A percentile compares a stretch with the other conserved stretches of the same genome.
Conservation (phyloP, 2,888 invertebrate genomes). For the Lysandra coridon region DNA sequence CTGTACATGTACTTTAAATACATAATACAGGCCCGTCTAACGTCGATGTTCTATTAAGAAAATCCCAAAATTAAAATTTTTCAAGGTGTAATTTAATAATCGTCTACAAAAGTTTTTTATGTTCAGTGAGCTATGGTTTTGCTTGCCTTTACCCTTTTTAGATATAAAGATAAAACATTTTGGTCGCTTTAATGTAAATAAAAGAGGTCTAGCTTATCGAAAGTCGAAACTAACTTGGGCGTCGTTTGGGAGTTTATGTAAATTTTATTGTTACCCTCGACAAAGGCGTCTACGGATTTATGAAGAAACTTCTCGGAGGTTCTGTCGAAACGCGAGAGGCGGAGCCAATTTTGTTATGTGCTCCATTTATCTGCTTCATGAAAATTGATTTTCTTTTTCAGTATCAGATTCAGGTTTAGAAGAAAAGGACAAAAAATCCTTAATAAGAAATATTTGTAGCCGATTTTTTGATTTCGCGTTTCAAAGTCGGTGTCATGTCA, state of each 20-base stretch:
- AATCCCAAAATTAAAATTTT: too few species aligned
- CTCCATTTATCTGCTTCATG: neutral
- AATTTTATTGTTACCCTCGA: constrained; percentile 4
- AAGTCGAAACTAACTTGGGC: constrained; percentile 5
- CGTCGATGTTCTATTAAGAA: too few species aligned
- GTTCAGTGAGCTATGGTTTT: neutral
- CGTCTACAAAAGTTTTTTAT: neutral
- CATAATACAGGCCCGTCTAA: neutral
- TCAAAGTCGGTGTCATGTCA: too few species aligned
- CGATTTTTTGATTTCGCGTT: too few species aligned
- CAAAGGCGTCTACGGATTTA: constrained; percentile 5
- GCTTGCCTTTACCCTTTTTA: neutral
- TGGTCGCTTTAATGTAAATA: neutral
- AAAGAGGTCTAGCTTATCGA: neutral
- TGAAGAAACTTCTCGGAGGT: constrained; percentile 17
- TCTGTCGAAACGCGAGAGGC: neutral
- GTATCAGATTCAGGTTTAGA: neutral
- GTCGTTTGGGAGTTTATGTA: constrained; percentile 24
- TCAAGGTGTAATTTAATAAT: neutral
- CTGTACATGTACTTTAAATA: neutral
- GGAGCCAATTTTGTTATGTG: neutral
- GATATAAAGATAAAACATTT: neutral
- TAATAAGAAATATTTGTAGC: neutral
- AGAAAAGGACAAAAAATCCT: neutral
- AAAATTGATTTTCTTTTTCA: neutral